Percentiles rank a stretch among this genome's conserved stretches.
Evolutionary conservation across 2,888 invertebrate species (phyloP).

Genomic region (Melieria omissa): DNA sequence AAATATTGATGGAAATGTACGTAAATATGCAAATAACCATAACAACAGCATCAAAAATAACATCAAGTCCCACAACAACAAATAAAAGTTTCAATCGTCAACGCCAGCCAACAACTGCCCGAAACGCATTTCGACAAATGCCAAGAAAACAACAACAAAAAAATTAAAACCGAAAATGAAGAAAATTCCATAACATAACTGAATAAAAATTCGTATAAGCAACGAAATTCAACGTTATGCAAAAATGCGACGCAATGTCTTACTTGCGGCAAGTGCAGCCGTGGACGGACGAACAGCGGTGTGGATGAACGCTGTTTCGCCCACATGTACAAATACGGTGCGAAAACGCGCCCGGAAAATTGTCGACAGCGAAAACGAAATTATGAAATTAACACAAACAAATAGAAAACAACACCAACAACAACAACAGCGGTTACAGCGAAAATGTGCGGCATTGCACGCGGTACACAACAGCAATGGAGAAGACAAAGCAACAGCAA

Average conservation of each 20-base stretch:
- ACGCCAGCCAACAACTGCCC: not conserved
- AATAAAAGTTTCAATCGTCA: not conserved
- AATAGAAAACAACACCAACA: not conserved
- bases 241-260: not conserved
- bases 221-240: not conserved
- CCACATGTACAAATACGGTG: constrained; percentile 5
- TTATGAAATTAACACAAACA: not conserved
- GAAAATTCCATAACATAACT: not conserved
- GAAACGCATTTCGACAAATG: not conserved
- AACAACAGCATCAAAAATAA: not conserved
- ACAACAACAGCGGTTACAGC: not conserved
- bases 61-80: not conserved
- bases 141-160: not conserved
- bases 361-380: not conserved
- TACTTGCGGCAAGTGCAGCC: not conserved
- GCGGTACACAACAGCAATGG: too few relatives aligned
- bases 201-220: too few relatives aligned
- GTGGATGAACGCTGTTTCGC: not conserved
- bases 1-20: not conserved
- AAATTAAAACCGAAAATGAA: not conserved
- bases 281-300: not conserved
- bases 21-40: not conserved
- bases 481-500: too few relatives aligned
- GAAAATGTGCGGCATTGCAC: not conserved
- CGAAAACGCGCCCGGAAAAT: not conserved